Evolutionary conservation across 2,888 invertebrate genomes (phyloP).

Genomic region (Bombylius discolor): DNA sequence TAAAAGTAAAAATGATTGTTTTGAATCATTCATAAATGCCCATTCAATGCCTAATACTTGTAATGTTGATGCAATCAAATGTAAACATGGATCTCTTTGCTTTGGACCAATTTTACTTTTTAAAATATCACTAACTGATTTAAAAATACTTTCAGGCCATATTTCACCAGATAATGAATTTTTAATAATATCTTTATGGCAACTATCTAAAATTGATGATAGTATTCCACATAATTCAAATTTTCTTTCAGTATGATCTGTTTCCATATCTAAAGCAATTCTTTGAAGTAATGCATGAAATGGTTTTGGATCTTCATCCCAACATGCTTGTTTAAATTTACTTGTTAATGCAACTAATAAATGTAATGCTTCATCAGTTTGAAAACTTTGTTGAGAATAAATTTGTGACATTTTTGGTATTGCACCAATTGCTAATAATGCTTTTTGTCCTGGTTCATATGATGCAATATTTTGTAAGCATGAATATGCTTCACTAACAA

Average conservation of each 20-base stretch:
- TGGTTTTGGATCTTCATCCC: conserved; percentile 64
- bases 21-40: conserved; percentile 66
- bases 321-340: conserved; percentile 57
- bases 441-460: conserved; percentile 64
- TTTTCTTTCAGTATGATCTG: conserved; percentile 77
- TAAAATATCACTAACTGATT: conserved; percentile 69
- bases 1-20: conserved; percentile 68
- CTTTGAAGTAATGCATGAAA: conserved; percentile 73
- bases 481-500: conserved; percentile 74
- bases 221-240: conserved; percentile 77
- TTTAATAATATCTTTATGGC: conserved; percentile 51
- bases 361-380: conserved; percentile 76
- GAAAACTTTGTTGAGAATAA: conserved; percentile 76
- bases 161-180: conserved; percentile 55
- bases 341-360: conserved; percentile 63
- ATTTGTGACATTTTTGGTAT: conserved; percentile 73
- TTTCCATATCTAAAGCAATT: conserved; percentile 75
- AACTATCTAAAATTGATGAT: conserved; percentile 58
- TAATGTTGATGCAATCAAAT: conserved; percentile 65
- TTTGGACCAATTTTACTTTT: conserved; percentile 75
- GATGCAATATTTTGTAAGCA: conserved; percentile 71
- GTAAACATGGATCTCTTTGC: conserved; percentile 79
- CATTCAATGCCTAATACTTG: conserved; percentile 75
- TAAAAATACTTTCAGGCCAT: conserved; percentile 71
- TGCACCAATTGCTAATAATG: conserved; percentile 62